A percentile compares a stretch with the other conserved stretches of the same genome.
These are phyloP conservation scores for Betta splendens DNA, from an alignment of 2,797 vertebrate species.

Conservation along the genomic window DNA sequence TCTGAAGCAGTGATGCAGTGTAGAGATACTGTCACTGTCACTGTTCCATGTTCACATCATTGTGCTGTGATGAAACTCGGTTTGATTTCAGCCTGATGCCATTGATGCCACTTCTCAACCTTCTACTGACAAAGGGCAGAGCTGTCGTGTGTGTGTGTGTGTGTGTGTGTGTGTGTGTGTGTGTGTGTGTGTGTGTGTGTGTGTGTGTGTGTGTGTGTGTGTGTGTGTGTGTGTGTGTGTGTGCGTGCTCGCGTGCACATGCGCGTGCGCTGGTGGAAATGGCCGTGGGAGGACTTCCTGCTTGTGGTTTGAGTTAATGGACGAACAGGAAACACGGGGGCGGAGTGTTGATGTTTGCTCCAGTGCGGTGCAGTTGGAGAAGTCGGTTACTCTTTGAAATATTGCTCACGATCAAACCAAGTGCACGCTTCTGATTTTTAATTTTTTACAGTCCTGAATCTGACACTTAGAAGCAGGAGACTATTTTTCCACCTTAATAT, in stretches of 20 bases:
- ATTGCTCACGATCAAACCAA: constrained; percentile 34
- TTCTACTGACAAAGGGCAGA: constrained; percentile 59
- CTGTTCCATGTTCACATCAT: constrained; percentile 35
- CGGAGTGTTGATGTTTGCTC: constrained; percentile 32
- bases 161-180: constrained; percentile 2
- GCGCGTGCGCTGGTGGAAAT: constrained; percentile 66
- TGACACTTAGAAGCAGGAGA: constrained; percentile 4
- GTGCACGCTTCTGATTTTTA: constrained; percentile 24
- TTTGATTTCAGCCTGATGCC: constrained; percentile 44
- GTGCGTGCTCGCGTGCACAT: no score
- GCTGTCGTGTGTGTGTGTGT: not conserved
- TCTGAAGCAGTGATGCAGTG: not conserved
- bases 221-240: not conserved
- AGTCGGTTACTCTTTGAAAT: constrained; percentile 33
- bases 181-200: no score
- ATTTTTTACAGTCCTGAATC: constrained; percentile 18
- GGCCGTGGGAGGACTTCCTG: constrained; percentile 69
- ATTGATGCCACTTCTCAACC: constrained; percentile 31
- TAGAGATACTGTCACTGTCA: constrained; percentile 46
- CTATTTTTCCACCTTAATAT: constrained; percentile 3
- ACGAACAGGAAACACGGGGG: constrained; percentile 67
- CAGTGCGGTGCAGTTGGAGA: constrained; percentile 17
- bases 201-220: no score
- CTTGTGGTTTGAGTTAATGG: constrained; percentile 70
- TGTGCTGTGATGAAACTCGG: constrained; percentile 47